phyloP scores from a whole-genome alignment of 2,113 vertebrate genomes.

The Platysternon megacephalum region DNA sequence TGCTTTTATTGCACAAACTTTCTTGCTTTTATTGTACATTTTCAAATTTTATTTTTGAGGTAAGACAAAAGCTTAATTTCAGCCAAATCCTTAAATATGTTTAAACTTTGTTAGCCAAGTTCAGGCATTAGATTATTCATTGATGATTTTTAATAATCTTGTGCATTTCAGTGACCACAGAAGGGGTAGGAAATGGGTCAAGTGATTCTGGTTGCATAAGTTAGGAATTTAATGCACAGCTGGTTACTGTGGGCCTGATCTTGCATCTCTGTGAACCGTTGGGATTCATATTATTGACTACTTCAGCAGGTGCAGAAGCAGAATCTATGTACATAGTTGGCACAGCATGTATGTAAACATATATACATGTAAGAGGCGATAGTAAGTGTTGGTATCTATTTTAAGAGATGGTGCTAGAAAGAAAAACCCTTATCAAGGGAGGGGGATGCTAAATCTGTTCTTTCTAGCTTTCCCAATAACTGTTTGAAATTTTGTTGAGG shows the following conservation, averaged over 20 bases:
- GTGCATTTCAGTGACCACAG: not conserved
- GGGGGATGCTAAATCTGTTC: not conserved
- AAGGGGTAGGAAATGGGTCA: not conserved
- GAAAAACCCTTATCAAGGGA: rapidly evolving
- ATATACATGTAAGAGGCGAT: not conserved
- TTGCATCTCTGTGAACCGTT: not conserved
- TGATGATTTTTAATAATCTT: not conserved
- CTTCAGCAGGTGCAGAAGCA: not conserved
- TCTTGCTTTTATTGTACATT: conserved; percentile 33
- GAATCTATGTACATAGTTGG: not conserved
- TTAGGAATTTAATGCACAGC: not conserved
- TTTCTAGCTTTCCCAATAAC: not conserved
- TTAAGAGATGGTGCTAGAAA: not conserved
- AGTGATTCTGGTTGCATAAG: not conserved
- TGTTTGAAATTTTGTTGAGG: rapidly evolving
- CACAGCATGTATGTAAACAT: not conserved
- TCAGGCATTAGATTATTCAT: not conserved
- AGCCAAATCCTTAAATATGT: not conserved
- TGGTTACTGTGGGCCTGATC: not conserved
- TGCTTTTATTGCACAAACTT: conserved; percentile 58
- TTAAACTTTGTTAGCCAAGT: not conserved
- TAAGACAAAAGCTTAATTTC: conserved; percentile 11
- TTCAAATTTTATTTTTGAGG: conserved; percentile 53
- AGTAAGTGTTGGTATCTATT: not conserved
- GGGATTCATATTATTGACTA: rapidly evolving